These are phyloP conservation scores for Meles meles DNA, from an alignment of 2,113 vertebrate genomes.

Conservation along the genomic window DNA sequence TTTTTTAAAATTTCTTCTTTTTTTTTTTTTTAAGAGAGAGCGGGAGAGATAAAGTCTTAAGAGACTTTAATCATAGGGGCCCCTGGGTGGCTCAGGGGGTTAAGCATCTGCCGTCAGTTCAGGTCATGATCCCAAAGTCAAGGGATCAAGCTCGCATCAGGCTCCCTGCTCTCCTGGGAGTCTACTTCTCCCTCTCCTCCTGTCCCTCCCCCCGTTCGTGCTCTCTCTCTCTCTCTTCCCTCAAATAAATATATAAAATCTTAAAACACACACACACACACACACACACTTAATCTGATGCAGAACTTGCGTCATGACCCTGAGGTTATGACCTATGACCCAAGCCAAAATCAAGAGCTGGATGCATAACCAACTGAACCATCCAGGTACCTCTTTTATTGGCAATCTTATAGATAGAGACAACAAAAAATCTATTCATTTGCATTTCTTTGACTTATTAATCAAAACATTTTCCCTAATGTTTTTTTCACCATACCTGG, in stretches of 20 bases:
- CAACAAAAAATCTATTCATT: not conserved
- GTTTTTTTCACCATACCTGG: not conserved
- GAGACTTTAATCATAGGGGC: not conserved
- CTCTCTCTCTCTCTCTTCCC: no score
- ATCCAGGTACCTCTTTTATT: not conserved
- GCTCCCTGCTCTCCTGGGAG: no score
- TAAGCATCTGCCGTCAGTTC: no score
- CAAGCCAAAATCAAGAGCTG: not conserved
- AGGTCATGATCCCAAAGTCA: no score
- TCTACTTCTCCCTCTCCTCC: no score
- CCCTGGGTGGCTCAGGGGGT: no score
- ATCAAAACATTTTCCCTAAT: not conserved
- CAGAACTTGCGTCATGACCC: not conserved
- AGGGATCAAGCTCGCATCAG: no score
- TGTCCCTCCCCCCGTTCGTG: no score
- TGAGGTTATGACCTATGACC: not conserved
- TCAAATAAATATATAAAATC: no score
- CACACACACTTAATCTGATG: not conserved
- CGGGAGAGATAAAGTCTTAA: not conserved
- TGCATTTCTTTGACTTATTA: not conserved
- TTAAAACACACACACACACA: no score
- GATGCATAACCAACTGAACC: not conserved
- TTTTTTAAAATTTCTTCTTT: not conserved
- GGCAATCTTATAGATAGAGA: not conserved
- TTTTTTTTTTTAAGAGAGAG: not conserved